Base-by-base conservation (phyloP, 2,113 vertebrate genomes). In the Otolemur garnettii region DNA sequence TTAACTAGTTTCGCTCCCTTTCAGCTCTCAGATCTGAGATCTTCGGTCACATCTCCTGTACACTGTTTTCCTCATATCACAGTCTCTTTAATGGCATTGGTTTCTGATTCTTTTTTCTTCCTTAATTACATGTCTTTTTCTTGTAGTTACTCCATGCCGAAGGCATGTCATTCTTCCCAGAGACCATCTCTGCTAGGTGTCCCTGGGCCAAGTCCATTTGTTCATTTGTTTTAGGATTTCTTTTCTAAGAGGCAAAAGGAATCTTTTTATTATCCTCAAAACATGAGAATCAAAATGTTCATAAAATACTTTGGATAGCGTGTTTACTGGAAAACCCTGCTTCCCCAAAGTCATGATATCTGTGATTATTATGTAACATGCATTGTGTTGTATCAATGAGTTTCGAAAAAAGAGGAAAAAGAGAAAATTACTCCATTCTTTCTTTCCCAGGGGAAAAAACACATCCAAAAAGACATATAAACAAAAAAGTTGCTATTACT, bases 1-100 rank as follows among this genome's bases (percentile, higher is more conserved):
- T 96, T 97, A 98, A 98, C 96, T 66, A 96, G 96, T 85, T 97
- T 97, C 95, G 38, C 72, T 95, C 93, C 82, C 90, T 89, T 85
- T 93, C 68, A 83, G 66, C 72, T 68, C 89, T 90, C 79, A 24
- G 80, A 91, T 91, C 90, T 66, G 26, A 74, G 88, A 97, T 94
- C 92, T 96, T 60, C 60, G 91, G 95, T 93, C 96, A 87, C 86
- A 95, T 91, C 95, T 77, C 80, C 64, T 24, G 60, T 55, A 89
- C 59, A 80, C 18, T 86, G 35, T 66, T 93, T 90, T 88, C 78
- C 77, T 97, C 94, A 68, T 71, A 92, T 95, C 90, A 87, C 92
- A 87, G 87, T 95, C 91, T 97, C 84, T 97, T 89, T 96, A 71
- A 8, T 59, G 96, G 64, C 24, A 96, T 82, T 45, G 10, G 69